phyloP scores from a whole-genome alignment of 2,113 vertebrate species.

The Solea solea region DNA sequence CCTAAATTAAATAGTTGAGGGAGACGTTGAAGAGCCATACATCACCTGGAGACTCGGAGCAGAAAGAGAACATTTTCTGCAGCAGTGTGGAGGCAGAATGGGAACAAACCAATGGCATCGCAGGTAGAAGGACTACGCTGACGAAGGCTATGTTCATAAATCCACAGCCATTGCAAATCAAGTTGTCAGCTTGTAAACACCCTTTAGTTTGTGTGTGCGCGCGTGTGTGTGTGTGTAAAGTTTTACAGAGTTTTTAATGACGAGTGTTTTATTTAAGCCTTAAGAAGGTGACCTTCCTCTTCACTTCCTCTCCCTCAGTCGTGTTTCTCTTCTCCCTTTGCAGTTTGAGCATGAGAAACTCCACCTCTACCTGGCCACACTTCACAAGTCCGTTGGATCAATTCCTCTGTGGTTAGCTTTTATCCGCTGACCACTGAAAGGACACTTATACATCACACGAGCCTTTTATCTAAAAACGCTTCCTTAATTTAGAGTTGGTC shows the following conservation, averaged over 20 bases:
- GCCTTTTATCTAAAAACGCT: conserved; percentile 38
- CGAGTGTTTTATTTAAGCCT: conserved; percentile 48
- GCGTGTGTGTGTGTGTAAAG: conserved; percentile 40
- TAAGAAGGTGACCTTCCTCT: conserved; percentile 68
- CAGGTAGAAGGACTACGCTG: conserved; percentile 42
- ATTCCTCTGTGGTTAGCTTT: conserved; percentile 50
- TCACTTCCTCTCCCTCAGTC: conserved; percentile 11
- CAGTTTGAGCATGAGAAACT: conserved; percentile 18
- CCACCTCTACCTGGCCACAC: conserved; percentile 36
- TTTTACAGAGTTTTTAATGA: conserved; percentile 42
- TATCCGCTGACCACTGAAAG: conserved; percentile 50
- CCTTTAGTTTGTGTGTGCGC: conserved; percentile 41
- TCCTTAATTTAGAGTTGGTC: conserved; percentile 62
- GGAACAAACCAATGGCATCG: conserved; percentile 43
- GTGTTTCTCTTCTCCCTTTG: conserved; percentile 30
- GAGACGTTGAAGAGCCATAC: conserved; percentile 75
- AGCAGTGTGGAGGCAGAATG: conserved; percentile 37
- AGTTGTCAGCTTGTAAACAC: conserved; percentile 70
- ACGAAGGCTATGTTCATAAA: conserved; percentile 66
- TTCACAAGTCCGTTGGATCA: conserved; percentile 55
- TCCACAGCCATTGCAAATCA: conserved; percentile 65
- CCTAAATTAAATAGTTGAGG: conserved; percentile 80
- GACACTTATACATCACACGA: conserved; percentile 39
- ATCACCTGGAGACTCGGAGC: conserved; percentile 66
- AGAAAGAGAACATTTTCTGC: conserved; percentile 50